A percentile compares a stretch with the other conserved stretches of the same genome.
phyloP scores from a whole-genome alignment of 2,113 vertebrate species.

The Okapia johnstoni region DNA sequence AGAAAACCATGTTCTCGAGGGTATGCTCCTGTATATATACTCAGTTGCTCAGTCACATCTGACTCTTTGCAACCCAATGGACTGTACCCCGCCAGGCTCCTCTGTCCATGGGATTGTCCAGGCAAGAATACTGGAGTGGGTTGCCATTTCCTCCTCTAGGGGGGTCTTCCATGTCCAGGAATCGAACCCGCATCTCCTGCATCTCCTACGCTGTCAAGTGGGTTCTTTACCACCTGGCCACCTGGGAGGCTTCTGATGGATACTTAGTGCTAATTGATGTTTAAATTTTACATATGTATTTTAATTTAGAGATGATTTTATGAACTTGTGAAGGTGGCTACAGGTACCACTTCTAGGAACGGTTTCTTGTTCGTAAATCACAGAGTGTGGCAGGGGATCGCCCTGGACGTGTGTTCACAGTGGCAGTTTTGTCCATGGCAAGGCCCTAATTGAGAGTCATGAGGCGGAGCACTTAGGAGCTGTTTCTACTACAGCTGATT shows the following conservation, averaged over 20 bases:
- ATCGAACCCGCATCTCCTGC: not conserved
- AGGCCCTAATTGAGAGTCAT: not conserved
- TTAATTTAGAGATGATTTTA: not conserved
- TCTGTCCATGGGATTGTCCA: not conserved
- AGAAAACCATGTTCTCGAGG: not conserved
- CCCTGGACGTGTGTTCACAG: not conserved
- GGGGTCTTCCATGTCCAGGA: not conserved
- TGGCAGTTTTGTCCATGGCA: fast-evolving
- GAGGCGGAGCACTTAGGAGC: not conserved
- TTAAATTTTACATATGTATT: not conserved
- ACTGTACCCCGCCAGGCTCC: not conserved
- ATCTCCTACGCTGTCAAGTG: not conserved
- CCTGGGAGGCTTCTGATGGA: not conserved
- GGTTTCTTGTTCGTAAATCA: not conserved
- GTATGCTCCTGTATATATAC: no score
- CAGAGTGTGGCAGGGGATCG: no score
- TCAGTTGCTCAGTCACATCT: not conserved
- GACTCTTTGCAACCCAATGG: not conserved
- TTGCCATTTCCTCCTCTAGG: not conserved
- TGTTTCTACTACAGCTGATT: not conserved
- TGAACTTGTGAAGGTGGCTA: not conserved
- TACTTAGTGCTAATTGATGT: not conserved
- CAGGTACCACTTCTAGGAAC: not conserved
- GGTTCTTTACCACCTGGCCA: not conserved
- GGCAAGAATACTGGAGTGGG: not conserved